Evolutionary conservation across 35 echinoderm and acorn worm species (phyloP).

Genomic region (Diadema setosum): DNA sequence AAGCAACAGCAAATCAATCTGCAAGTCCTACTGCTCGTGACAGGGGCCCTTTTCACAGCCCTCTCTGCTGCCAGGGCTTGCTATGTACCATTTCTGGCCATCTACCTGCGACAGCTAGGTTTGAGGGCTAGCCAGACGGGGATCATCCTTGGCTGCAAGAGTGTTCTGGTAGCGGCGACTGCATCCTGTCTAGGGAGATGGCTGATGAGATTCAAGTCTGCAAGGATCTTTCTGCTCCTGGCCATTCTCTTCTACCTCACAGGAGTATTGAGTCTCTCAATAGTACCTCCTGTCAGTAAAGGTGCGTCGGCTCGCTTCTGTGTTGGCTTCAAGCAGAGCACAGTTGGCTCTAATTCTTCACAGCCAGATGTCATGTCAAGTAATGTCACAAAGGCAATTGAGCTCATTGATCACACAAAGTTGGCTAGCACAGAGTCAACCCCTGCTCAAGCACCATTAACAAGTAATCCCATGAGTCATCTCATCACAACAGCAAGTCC

Average conservation of each 20-base stretch:
- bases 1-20: constrained; percentile 39
- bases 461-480: no score
- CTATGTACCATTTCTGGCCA: constrained; percentile 64
- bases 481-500: no score
- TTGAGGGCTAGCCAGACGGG: constrained; percentile 63
- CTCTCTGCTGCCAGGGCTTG: constrained; percentile 71
- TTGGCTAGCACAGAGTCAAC: no score
- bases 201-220: constrained; percentile 44
- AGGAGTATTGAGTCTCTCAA: constrained; percentile 46
- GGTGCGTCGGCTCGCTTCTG: constrained; percentile 49
- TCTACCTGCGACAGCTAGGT: constrained; percentile 90
- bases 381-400: no score
- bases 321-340: background rate
- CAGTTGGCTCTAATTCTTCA: no score
- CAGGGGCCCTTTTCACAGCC: constrained; percentile 25
- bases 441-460: no score
- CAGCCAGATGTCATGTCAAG: no score
- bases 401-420: no score
- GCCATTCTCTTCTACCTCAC: constrained; percentile 50
- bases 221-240: constrained; percentile 43
- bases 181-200: constrained; percentile 52
- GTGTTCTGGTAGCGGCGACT: constrained; percentile 34
- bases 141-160: constrained; percentile 54
- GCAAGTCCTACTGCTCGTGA: constrained; percentile 8
- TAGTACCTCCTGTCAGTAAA: constrained; percentile 54